A percentile compares a stretch with the other conserved stretches of the same genome.
Evolutionary conservation across 2,797 vertebrate species (phyloP).

Genomic region (Cetoscarus ocellatus): DNA sequence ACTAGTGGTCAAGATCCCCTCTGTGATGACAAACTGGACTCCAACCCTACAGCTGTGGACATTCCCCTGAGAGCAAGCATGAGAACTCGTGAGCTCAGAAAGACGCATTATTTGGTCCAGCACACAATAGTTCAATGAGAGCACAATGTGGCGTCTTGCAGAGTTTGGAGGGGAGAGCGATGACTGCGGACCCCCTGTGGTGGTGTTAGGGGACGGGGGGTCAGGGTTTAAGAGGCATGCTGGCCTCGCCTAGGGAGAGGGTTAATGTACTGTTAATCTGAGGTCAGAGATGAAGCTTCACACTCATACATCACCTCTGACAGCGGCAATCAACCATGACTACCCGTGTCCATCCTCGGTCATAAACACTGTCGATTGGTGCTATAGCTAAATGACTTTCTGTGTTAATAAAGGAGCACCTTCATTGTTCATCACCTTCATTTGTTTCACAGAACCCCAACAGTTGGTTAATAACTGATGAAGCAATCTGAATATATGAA

Average conservation of each 20-base stretch:
- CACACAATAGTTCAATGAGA: constrained; percentile 57
- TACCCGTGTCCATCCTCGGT: constrained; percentile 46
- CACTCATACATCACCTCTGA: constrained; percentile 77
- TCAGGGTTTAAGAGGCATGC: constrained; percentile 81
- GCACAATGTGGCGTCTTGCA: constrained; percentile 74
- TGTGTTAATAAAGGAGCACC: constrained; percentile 17
- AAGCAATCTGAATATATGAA: background rate
- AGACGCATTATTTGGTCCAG: constrained; percentile 72
- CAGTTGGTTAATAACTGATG: constrained; percentile 5
- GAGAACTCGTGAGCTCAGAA: constrained; percentile 45
- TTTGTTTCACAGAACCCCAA: background rate
- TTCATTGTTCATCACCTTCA: constrained; percentile 6
- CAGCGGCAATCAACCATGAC: constrained; percentile 69
- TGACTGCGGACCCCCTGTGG: constrained; percentile 76
- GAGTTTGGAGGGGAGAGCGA: constrained; percentile 56
- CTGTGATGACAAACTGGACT: constrained; percentile 72
- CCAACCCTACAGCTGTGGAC: constrained; percentile 43
- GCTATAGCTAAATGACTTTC: constrained; percentile 18
- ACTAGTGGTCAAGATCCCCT: constrained; percentile 73
- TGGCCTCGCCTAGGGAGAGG: constrained; percentile 68
- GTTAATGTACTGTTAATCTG: constrained; percentile 86
- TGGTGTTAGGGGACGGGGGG: constrained; percentile 70
- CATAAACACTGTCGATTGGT: constrained; percentile 44
- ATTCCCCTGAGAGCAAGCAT: constrained; percentile 34
- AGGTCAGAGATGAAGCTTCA: constrained; percentile 78